These are phyloP conservation scores for Callimorpha dominula DNA, from an alignment of 2,888 invertebrate species.

Conservation along the genomic window DNA sequence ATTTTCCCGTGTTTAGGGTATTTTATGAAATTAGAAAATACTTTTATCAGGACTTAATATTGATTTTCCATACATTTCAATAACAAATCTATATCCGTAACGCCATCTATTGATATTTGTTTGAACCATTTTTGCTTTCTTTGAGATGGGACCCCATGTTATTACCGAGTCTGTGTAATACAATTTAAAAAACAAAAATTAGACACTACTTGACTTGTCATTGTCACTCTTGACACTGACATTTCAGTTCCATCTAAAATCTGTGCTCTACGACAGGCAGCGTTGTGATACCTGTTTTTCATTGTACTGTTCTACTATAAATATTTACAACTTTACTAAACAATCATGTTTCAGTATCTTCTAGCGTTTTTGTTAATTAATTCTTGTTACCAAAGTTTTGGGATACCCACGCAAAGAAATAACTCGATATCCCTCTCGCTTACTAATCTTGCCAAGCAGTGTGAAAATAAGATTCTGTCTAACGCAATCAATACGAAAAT, in stretches of 20 bases:
- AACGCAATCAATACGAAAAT: conserved; percentile 61
- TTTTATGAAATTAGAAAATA: no score
- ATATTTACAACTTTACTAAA: conserved; percentile 12
- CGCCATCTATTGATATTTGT: no score
- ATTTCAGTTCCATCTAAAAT: conserved; percentile 24
- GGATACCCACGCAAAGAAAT: conserved; percentile 58
- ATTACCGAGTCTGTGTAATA: no score
- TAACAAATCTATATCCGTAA: no score
- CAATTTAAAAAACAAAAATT: no score
- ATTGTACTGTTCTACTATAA: conserved; percentile 23
- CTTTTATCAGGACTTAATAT: no score
- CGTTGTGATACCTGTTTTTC: conserved; percentile 24
- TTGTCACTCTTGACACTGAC: conserved; percentile 17
- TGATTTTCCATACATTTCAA: no score
- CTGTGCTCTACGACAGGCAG: conserved; percentile 24
- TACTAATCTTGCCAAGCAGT: conserved; percentile 58
- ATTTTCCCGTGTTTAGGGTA: no score
- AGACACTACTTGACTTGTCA: no score
- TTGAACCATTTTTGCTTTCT: no score
- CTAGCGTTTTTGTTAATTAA: conserved; percentile 68
- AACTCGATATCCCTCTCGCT: conserved; percentile 48
- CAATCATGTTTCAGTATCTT: conserved; percentile 67
- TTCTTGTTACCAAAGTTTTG: conserved; percentile 67
- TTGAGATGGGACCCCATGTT: no score
- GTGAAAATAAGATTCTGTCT: conserved; percentile 66